A percentile compares a stretch with the other conserved stretches of the same genome.
phyloP scores from a whole-genome alignment of 2,888 invertebrate species.

The Brachyptera risi region DNA sequence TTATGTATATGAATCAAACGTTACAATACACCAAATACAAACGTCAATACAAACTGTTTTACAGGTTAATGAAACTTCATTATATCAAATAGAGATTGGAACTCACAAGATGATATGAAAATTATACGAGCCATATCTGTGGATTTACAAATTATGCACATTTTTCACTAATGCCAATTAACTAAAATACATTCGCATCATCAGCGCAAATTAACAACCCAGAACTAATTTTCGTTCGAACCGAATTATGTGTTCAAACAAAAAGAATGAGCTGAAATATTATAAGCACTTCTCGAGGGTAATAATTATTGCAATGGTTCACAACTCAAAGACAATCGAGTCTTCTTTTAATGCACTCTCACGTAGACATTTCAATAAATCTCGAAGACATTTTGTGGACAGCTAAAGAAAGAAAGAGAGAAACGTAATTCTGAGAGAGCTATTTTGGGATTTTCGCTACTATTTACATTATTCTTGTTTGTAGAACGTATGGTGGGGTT shows the following conservation, averaged over 20 bases:
- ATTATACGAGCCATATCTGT: too few species aligned
- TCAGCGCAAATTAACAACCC: neutral
- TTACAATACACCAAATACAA: too few species aligned
- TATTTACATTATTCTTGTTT: conserved; percentile 11
- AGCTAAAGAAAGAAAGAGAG: neutral
- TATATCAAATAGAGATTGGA: too few species aligned
- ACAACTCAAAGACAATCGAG: neutral
- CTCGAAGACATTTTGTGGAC: conserved; percentile 2
- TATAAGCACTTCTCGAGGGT: neutral
- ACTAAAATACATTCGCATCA: too few species aligned
- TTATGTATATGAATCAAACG: too few species aligned
- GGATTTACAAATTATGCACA: too few species aligned
- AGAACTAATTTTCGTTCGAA: neutral
- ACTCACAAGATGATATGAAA: too few species aligned
- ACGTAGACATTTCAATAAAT: neutral
- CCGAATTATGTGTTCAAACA: neutral
- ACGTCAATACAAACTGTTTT: too few species aligned
- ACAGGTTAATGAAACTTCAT: too few species aligned
- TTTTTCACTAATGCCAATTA: too few species aligned
- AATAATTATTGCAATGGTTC: neutral
- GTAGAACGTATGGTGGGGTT: neutral
- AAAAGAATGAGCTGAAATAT: neutral
- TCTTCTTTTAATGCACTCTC: conserved; percentile 2
- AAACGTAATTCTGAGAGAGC: neutral
- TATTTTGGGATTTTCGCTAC: conserved; percentile 2